A percentile compares a stretch with the other conserved stretches of the same genome.
Conservation (phyloP, 1,140 invertebrate species). For the Orchestia grillus region DNA sequence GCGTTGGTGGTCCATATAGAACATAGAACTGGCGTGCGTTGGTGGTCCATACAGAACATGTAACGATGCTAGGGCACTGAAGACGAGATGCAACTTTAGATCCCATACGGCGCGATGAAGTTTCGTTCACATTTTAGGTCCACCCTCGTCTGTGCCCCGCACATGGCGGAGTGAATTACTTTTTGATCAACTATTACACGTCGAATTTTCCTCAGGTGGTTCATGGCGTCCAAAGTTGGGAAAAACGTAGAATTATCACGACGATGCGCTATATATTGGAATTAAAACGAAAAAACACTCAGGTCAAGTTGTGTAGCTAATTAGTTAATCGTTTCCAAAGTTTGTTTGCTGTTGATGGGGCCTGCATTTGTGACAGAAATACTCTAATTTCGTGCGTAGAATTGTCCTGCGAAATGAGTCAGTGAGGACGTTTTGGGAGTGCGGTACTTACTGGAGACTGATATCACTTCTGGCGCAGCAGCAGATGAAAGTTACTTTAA, state of each 20-base stretch:
- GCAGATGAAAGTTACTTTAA: neutral
- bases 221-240: neutral
- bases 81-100: neutral
- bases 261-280: neutral
- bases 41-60: too few relatives aligned
- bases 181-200: neutral
- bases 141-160: too few relatives aligned
- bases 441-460: too few relatives aligned
- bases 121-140: too few relatives aligned
- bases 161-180: neutral
- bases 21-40: too few relatives aligned
- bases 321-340: neutral
- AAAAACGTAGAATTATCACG: neutral
- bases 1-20: too few relatives aligned
- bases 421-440: too few relatives aligned
- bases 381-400: neutral
- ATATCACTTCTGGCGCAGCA: neutral
- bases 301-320: neutral
- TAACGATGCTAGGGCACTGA: neutral
- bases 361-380: neutral
- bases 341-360: neutral
- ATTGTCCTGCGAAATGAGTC: neutral
- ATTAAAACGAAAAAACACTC: neutral
- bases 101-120: too few relatives aligned
- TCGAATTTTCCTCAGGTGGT: neutral